A percentile compares a stretch with the other conserved stretches of the same genome.
Evolutionary conservation across 2,113 vertebrate species (phyloP).

Genomic region (Tinamus guttatus): DNA sequence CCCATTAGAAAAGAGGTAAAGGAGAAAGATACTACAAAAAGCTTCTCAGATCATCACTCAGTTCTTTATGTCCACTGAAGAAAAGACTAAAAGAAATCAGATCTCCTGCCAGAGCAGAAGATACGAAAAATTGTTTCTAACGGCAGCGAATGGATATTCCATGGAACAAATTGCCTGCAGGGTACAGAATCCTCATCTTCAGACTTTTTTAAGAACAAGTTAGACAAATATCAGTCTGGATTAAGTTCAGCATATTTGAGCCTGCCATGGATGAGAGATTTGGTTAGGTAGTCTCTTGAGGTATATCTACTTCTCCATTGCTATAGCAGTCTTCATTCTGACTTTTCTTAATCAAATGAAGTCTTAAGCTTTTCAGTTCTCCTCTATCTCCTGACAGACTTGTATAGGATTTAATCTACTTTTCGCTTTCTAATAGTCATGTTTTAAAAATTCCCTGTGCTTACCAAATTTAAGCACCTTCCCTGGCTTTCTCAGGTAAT

Average conservation of each 20-base stretch:
- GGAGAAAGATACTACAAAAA: neutral
- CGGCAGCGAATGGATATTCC: neutral
- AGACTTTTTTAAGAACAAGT: neutral
- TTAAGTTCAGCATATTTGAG: constrained; percentile 22
- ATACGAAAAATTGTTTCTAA: neutral
- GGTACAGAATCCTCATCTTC: neutral
- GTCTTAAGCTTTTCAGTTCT: constrained; percentile 7
- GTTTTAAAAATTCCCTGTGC: neutral
- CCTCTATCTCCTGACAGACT: neutral
- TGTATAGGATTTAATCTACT: neutral
- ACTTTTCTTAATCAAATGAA: constrained; percentile 45
- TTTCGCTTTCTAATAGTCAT: neutral
- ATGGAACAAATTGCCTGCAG: neutral
- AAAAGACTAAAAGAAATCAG: neutral
- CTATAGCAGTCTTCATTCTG: neutral
- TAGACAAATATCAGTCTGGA: constrained; percentile 22
- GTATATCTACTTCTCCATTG: neutral
- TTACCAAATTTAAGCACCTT: neutral
- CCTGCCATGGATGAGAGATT: neutral
- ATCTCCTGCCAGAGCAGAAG: neutral
- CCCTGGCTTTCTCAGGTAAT: neutral
- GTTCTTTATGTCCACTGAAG: neutral
- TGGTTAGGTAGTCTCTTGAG: neutral
- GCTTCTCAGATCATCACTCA: neutral
- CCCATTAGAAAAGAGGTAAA: neutral